Evolutionary conservation across 2,888 invertebrate species (phyloP), one percentile per base, ranked within the genome.

Genomic region (Drosophila meridiana): DNA sequence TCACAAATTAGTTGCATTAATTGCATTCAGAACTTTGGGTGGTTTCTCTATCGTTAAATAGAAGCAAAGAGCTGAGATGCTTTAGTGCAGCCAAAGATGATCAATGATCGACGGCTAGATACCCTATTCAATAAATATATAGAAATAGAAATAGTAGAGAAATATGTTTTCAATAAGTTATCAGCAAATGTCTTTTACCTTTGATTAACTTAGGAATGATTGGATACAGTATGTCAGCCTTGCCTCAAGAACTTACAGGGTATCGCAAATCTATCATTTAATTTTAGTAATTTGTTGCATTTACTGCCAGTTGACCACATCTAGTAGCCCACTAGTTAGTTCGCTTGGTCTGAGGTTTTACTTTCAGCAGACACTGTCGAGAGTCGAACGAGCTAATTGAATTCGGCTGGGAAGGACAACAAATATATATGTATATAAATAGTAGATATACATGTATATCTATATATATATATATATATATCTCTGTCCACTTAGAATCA

Each of bases 11-110:
- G 63, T 61, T 58, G 62, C 36, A 69, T 62, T 73, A 68, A 62
- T 73, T 65, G 63, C 59, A 69, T 78, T 64, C 61, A 60, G 32
- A 73, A 67, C 61, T 75, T 80, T 66, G 43, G 43, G 50, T 38
- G 71, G 57, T 28, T 43, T 36, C 26, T 57, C 26, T 57, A 47
- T 34, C 40, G 55, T 71, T 64, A 68, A 63, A 52, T 32, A 43
- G 43, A 13, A 45, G 55, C 30, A 36, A 55, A 65, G 52, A 67
- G 45, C n/a, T 9, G 42, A 61, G 57, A 62, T 48, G 34, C 28
- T 48, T 26, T 20, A 34, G 48, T 20, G 28, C n/a, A 20, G 50
- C 0, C 6, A 11, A 20, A 34, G 1, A 11, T 30, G n/a, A 11
- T 11, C 0, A 1, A 7, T 50, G 7, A 43, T n/a, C 20, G n/a